These are phyloP conservation scores for Drosophila paulistorum DNA, from an alignment of 1,140 invertebrate genomes.

Conservation along the genomic window DNA sequence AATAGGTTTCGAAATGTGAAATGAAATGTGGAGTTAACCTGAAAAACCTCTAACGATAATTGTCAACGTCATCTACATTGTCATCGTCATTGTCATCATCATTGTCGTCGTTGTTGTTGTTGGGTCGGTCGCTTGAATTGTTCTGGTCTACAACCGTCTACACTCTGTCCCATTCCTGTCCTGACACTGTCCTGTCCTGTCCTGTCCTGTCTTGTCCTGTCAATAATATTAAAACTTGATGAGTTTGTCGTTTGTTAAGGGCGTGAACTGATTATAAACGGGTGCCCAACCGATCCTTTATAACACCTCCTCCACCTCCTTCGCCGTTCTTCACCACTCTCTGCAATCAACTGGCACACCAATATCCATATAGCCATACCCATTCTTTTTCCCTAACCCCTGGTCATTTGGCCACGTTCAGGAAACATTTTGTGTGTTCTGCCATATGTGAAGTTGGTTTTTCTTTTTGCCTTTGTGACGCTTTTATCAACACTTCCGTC, in stretches of 20 bases:
- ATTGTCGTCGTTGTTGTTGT: neutral
- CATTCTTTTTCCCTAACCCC: constrained; percentile 7
- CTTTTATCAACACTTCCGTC: constrained; percentile 34
- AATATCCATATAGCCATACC: neutral
- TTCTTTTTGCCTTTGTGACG: constrained; percentile 24
- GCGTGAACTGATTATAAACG: constrained; percentile 24
- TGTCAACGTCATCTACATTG: constrained; percentile 13
- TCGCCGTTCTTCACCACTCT: neutral
- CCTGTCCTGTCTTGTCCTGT: constrained; percentile 11
- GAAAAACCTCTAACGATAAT: constrained; percentile 21
- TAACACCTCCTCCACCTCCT: neutral
- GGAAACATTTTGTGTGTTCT: constrained; percentile 21
- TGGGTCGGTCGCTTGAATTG: neutral
- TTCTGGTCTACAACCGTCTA: no score
- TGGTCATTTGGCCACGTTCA: constrained; percentile 24
- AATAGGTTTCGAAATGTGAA: neutral
- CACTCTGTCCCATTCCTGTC: neutral
- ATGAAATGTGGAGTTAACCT: constrained; percentile 2
- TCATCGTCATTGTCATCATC: constrained; percentile 11
- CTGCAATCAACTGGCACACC: no score
- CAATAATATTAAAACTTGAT: constrained; percentile 36
- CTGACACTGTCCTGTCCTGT: neutral
- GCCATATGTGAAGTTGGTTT: constrained; percentile 17
- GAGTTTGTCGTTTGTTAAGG: constrained; percentile 28
- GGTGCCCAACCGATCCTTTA: constrained; percentile 1